A percentile compares a stretch with the other conserved stretches of the same genome.
phyloP scores from a whole-genome alignment of 2,888 invertebrate genomes.

The Lasioglossum morio region DNA sequence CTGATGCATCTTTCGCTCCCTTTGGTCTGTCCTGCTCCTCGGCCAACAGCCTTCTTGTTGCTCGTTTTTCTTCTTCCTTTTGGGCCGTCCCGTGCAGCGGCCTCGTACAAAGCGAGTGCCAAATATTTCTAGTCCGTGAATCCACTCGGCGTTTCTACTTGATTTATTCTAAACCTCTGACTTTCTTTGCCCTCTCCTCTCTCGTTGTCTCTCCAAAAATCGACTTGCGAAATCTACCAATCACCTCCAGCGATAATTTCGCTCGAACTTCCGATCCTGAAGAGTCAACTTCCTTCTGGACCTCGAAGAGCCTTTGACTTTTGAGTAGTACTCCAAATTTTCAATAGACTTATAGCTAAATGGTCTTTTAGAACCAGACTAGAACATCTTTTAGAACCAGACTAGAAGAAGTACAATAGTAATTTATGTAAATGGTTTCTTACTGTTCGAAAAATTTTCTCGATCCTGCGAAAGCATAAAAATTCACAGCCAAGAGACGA shows the following conservation, averaged over 20 bases:
- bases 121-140: conserved; percentile 74
- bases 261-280: not conserved
- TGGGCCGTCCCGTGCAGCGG: conserved; percentile 69
- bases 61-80: conserved; percentile 59
- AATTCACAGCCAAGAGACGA: not conserved
- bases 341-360: not conserved
- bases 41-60: conserved; percentile 36
- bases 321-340: not conserved
- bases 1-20: not conserved
- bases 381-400: not conserved
- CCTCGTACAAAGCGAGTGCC: conserved; percentile 74
- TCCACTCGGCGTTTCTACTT: conserved; percentile 79
- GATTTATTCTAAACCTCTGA: conserved; percentile 77
- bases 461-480: not conserved
- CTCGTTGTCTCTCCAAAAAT: conserved; percentile 9
- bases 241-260: not conserved
- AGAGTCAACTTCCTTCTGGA: not conserved
- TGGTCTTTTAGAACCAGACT: too few relatives aligned
- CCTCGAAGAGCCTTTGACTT: not conserved
- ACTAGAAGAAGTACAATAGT: not conserved
- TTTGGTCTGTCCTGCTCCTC: conserved; percentile 35
- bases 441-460: not conserved
- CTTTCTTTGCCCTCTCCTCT: conserved; percentile 36
- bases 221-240: conserved; percentile 36
- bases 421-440: not conserved